Evolutionary conservation across 2,888 invertebrate species (phyloP).

Genomic region (Lasioglossum figueresi): DNA sequence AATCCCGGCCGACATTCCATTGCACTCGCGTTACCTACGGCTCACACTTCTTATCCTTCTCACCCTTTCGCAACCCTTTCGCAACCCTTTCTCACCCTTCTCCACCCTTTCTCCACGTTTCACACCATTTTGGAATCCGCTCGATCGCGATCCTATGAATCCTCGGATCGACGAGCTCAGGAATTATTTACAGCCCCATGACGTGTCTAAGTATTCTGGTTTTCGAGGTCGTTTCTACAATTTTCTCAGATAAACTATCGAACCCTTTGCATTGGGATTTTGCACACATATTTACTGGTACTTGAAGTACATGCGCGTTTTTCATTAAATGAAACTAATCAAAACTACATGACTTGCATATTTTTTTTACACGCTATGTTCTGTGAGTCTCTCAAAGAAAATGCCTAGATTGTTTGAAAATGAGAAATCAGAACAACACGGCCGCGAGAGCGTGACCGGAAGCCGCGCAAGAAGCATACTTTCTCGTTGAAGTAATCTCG

Average conservation of each 20-base stretch:
- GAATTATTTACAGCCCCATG: neutral
- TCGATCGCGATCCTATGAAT: neutral
- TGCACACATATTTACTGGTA: too few species aligned
- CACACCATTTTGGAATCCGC: neutral
- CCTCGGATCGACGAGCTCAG: neutral
- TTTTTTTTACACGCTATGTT: neutral
- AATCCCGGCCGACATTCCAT: constrained; percentile 7
- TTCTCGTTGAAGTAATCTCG: neutral
- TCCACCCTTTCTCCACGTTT: neutral
- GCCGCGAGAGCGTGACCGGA: neutral
- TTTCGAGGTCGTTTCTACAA: neutral
- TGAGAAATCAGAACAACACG: too few species aligned
- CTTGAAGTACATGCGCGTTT: neutral
- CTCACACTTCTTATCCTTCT: neutral
- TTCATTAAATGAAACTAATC: neutral
- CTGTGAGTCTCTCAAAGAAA: too few species aligned
- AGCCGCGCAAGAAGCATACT: neutral
- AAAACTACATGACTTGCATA: neutral
- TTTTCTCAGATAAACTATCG: neutral
- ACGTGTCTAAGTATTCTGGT: neutral
- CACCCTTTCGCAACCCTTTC: neutral
- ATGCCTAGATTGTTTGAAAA: too few species aligned
- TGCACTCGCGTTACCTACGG: neutral
- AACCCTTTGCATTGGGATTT: neutral
- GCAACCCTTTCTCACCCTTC: too few species aligned